Conservation (phyloP, 35 echinoderm and acorn worm genomes). For the Heliocidaris tuberculata region DNA sequence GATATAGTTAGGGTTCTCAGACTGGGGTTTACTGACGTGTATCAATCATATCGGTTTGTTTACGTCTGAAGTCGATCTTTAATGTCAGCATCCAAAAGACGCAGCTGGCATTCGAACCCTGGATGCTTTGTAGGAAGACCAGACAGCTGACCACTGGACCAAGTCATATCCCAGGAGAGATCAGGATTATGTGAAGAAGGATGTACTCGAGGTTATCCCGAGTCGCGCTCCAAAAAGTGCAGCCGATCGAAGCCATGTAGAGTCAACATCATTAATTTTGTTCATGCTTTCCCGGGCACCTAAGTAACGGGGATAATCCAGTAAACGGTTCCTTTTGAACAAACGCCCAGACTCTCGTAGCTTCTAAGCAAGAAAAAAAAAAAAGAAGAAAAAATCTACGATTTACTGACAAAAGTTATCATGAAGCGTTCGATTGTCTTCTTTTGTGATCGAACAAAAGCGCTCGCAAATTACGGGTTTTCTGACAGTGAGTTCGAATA, state of each 20-base stretch:
- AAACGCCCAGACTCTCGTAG: neutral
- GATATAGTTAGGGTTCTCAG: too few relatives aligned
- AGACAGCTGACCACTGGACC: too few relatives aligned
- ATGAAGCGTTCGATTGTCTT: slow-evolving; percentile 11
- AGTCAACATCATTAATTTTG: slow-evolving; percentile 18
- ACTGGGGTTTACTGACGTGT: too few relatives aligned
- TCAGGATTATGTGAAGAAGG: neutral
- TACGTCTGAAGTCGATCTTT: neutral
- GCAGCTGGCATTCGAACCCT: neutral
- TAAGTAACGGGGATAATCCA: slow-evolving; percentile 4
- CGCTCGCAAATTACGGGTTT: slow-evolving; percentile 22
- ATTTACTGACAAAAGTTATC: slow-evolving; percentile 15
- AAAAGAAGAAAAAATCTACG: neutral
- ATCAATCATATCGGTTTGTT: too few relatives aligned
- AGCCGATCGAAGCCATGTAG: neutral
- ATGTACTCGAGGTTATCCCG: neutral
- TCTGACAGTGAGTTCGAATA: neutral
- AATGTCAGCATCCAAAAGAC: neutral
- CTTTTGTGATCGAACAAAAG: slow-evolving; percentile 32
- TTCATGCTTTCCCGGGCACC: neutral
- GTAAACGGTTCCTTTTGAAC: slow-evolving; percentile 3
- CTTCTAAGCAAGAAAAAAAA: neutral
- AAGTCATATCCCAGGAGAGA: neutral
- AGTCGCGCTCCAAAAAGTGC: neutral
- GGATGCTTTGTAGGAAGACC: neutral